Evolutionary conservation across 2,888 invertebrate genomes (phyloP).

Genomic region (Lasioglossum villosulum): DNA sequence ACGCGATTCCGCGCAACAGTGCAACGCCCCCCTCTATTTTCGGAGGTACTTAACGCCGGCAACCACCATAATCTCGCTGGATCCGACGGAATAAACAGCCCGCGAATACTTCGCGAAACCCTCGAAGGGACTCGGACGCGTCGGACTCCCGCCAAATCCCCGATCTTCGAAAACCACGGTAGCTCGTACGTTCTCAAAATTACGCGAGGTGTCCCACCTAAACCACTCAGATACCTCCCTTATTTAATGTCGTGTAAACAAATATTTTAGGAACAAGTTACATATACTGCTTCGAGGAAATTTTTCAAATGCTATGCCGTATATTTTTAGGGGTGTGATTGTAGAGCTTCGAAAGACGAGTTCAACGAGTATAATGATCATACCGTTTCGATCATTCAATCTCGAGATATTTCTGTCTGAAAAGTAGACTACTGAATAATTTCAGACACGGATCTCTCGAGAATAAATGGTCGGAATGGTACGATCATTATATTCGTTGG

Average conservation of each 20-base stretch:
- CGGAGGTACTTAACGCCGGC: conserved; percentile 22
- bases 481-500: no score
- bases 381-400: background rate
- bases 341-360: background rate
- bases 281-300: background rate
- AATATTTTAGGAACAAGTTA: background rate
- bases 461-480: background rate
- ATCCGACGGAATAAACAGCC: conserved; percentile 17
- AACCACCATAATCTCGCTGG: conserved; percentile 24
- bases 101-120: background rate
- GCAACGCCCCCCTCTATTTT: background rate
- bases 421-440: background rate
- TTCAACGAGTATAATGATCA: background rate
- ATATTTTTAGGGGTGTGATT: background rate
- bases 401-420: background rate
- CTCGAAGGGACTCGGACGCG: background rate
- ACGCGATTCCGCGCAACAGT: conserved; percentile 41
- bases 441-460: background rate
- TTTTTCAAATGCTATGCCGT: background rate
- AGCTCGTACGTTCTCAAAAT: background rate
- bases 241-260: background rate
- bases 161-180: background rate
- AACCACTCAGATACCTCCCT: background rate
- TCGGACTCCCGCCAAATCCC: background rate
- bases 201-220: background rate